Percentiles rank a stretch among this genome's conserved stretches.
These are phyloP conservation scores for Sebastes itinus DNA, from an alignment of 2,797 vertebrate species.

Conservation along the genomic window DNA sequence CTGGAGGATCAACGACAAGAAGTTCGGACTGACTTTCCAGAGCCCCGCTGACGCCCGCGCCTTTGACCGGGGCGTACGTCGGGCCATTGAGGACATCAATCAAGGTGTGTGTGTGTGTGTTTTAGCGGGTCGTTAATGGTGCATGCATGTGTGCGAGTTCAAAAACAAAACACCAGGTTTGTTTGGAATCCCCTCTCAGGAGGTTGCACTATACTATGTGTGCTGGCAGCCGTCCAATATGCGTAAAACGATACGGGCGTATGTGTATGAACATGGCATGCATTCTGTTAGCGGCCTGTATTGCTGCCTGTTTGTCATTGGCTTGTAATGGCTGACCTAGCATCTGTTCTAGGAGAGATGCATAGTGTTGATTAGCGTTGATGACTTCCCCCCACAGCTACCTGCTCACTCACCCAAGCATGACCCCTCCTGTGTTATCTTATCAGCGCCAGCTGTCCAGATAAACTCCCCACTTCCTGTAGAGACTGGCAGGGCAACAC, in stretches of 20 bases:
- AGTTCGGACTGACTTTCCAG: constrained; percentile 98
- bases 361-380: constrained; percentile 51
- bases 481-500: constrained; percentile 38
- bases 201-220: constrained; percentile 3
- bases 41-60: constrained; percentile 97
- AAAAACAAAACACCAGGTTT: constrained; percentile 25
- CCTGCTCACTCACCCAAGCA: constrained; percentile 68
- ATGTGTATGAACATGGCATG: constrained; percentile 23
- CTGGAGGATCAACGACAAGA: constrained; percentile 98
- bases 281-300: constrained; percentile 19
- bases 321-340: constrained; percentile 58
- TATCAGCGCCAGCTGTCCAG: constrained; percentile 68
- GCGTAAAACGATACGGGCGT: constrained; percentile 17
- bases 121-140: background rate
- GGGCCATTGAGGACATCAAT: constrained; percentile 95
- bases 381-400: constrained; percentile 47
- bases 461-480: constrained; percentile 70
- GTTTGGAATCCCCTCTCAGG: constrained; percentile 29
- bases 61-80: constrained; percentile 95
- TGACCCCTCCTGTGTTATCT: constrained; percentile 63
- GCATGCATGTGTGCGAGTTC: background rate
- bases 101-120: constrained; percentile 84
- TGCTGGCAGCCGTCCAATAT: constrained; percentile 19
- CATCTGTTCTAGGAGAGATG: constrained; percentile 63
- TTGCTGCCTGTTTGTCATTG: constrained; percentile 39